phyloP scores from a whole-genome alignment of 1,140 invertebrate species.

The Anthonomus grandis region DNA sequence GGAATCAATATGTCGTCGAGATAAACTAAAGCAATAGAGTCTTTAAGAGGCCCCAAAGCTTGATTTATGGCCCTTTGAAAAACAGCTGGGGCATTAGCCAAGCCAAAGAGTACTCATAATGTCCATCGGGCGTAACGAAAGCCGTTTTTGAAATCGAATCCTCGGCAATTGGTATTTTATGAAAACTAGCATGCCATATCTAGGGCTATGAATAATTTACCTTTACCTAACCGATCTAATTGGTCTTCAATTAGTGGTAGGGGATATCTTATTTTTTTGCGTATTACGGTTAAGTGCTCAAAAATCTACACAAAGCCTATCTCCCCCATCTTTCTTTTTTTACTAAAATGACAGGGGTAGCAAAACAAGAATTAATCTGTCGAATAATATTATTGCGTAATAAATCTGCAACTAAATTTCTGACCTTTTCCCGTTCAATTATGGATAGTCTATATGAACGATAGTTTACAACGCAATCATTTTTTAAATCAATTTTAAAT shows the following conservation, averaged over 20 bases:
- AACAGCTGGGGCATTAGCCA: too few relatives aligned
- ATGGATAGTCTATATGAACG: constrained; percentile 10
- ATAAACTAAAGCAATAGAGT: too few relatives aligned
- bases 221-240: constrained; percentile 29
- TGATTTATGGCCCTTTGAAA: too few relatives aligned
- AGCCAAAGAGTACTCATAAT: too few relatives aligned
- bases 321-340: constrained; percentile 34
- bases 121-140: too few relatives aligned
- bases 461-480: neutral
- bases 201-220: constrained; percentile 35
- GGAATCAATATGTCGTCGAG: too few relatives aligned
- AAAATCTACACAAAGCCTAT: constrained; percentile 39
- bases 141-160: constrained; percentile 38
- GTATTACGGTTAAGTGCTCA: constrained; percentile 36
- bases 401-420: constrained; percentile 20
- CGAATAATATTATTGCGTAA: constrained; percentile 35
- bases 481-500: constrained; percentile 3
- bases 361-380: too few relatives aligned
- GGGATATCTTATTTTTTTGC: constrained; percentile 33
- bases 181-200: too few relatives aligned
- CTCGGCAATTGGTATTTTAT: constrained; percentile 38
- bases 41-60: too few relatives aligned
- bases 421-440: constrained; percentile 2
- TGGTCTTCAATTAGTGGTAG: constrained; percentile 44
- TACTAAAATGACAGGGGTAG: too few relatives aligned